Evolutionary conservation across 1,140 invertebrate species (phyloP).

Genomic region (Wiebesia pumilae): DNA sequence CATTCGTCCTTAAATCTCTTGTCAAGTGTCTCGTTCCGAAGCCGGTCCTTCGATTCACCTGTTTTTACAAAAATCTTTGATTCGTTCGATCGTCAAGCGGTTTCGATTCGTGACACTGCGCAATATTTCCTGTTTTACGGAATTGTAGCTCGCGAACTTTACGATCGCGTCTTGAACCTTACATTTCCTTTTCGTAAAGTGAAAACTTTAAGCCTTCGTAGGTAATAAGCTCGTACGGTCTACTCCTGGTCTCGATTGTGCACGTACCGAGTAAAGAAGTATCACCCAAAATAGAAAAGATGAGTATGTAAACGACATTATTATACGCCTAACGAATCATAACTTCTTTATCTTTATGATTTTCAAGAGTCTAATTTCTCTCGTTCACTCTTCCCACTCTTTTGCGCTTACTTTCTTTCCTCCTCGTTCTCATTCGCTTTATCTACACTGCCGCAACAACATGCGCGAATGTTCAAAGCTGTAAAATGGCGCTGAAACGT

Average conservation of each 20-base stretch:
- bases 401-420: neutral
- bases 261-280: too few relatives aligned
- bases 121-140: neutral
- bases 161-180: neutral
- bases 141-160: neutral
- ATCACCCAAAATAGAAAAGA: neutral
- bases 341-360: neutral
- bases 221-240: neutral
- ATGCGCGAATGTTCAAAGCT: slow-evolving; percentile 54
- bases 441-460: slow-evolving; percentile 31
- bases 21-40: slow-evolving; percentile 3
- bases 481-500: slow-evolving; percentile 54
- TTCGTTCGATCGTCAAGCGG: neutral
- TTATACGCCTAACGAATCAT: neutral
- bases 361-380: neutral
- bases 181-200: neutral
- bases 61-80: neutral
- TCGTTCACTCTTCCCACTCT: neutral
- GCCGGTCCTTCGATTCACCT: slow-evolving; percentile 22
- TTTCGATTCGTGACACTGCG: neutral
- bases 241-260: neutral
- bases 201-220: neutral
- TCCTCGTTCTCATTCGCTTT: slow-evolving; percentile 5
- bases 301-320: neutral
- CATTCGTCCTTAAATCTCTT: neutral